A percentile compares a stretch with the other conserved stretches of the same genome.
Evolutionary conservation across 2,888 invertebrate species (phyloP).

Genomic region (Thysanoteuthis rhombus): DNA sequence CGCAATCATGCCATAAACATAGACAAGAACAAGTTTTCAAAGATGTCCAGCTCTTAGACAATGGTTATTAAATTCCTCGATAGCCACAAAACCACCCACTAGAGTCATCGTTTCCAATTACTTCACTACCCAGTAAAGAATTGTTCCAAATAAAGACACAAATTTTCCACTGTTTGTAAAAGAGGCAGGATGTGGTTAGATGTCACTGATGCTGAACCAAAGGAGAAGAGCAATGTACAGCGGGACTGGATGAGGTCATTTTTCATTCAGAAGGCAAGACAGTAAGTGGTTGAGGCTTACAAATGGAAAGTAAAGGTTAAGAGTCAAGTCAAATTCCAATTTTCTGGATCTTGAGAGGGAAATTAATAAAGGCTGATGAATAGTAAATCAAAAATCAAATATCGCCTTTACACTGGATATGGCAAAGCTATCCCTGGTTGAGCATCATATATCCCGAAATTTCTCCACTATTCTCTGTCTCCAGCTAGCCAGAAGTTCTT

Average conservation of each 20-base stretch:
- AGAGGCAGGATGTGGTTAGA: background rate
- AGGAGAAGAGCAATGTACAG: background rate
- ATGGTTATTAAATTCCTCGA: background rate
- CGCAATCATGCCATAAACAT: background rate
- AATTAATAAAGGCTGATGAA: too few relatives aligned
- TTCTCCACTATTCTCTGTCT: too few relatives aligned
- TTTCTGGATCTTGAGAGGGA: background rate
- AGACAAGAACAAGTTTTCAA: background rate
- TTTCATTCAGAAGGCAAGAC: background rate
- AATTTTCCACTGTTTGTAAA: background rate
- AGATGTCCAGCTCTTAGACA: background rate
- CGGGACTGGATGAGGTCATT: background rate
- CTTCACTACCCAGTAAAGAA: background rate
- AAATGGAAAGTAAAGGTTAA: background rate
- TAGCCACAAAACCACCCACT: background rate
- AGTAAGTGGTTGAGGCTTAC: background rate
- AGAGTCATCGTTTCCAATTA: background rate
- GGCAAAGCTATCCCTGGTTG: too few relatives aligned
- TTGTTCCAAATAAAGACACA: background rate
- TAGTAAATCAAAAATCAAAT: too few relatives aligned
- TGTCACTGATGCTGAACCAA: background rate
- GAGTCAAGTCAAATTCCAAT: background rate
- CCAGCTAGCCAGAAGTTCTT: too few relatives aligned
- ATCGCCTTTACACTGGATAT: too few relatives aligned
- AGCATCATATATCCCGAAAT: too few relatives aligned